These are phyloP conservation scores for Cladopsammia gracilis DNA, from an alignment of 64 coral and sea anemone species.

Conservation along the genomic window DNA sequence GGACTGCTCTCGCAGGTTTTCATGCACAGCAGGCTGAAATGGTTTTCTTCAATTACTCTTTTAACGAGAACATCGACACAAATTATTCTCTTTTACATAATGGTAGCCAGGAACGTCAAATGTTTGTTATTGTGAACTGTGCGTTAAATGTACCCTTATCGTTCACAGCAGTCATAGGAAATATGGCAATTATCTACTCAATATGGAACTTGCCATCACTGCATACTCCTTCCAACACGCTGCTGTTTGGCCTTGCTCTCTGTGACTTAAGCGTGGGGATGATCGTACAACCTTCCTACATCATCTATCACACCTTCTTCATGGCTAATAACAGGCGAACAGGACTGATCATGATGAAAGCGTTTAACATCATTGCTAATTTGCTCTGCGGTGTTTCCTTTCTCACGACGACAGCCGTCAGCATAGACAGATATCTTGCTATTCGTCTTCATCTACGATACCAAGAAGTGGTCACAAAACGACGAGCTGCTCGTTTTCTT, in stretches of 20 bases:
- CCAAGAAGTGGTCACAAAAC: constrained; percentile 48
- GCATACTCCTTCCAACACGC: constrained; percentile 65
- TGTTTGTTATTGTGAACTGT: neutral
- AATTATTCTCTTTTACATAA: neutral
- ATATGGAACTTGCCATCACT: constrained; percentile 68
- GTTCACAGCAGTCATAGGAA: constrained; percentile 42
- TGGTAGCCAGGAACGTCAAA: neutral
- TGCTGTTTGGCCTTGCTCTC: constrained; percentile 53
- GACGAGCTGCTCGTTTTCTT: neutral
- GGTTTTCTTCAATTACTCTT: neutral
- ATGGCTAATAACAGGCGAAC: neutral
- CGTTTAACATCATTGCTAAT: constrained; percentile 68
- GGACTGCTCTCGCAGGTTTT: neutral
- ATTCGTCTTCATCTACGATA: constrained; percentile 79
- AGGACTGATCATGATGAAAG: neutral
- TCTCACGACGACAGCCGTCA: constrained; percentile 62
- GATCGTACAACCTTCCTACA: constrained; percentile 45
- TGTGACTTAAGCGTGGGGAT: constrained; percentile 66
- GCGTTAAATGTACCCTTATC: constrained; percentile 13
- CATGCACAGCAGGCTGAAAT: neutral
- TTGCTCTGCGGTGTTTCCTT: constrained; percentile 79
- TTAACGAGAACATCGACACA: neutral
- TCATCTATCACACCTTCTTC: constrained; percentile 47
- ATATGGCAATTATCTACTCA: constrained; percentile 45
- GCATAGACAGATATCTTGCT: constrained; percentile 77